Percentiles rank a stretch among this genome's conserved stretches.
These are phyloP conservation scores for Ariolimax columbianus DNA, from an alignment of 2,888 invertebrate species.

Conservation along the genomic window DNA sequence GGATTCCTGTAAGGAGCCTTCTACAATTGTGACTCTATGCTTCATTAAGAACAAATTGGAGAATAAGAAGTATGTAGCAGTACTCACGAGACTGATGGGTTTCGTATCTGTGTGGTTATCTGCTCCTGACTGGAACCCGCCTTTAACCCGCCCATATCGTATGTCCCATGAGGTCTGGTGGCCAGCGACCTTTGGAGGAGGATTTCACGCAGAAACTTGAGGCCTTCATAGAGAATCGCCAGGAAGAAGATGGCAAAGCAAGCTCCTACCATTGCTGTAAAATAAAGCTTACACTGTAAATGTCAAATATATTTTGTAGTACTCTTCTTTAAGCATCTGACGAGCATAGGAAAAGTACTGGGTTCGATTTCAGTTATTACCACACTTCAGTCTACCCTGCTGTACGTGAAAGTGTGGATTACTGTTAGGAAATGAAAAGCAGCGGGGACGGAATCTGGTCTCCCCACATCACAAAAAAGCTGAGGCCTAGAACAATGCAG, in stretches of 20 bases:
- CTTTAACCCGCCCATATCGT: background rate
- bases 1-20: no score
- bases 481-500: no score
- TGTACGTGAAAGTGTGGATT: background rate
- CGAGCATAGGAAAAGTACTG: background rate
- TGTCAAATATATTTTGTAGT: background rate
- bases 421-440: background rate
- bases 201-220: constrained; percentile 88
- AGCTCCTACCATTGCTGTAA: constrained; percentile 86
- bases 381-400: background rate
- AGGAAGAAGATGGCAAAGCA: constrained; percentile 94
- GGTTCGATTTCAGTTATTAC: background rate
- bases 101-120: constrained; percentile 7
- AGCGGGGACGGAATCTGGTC: background rate
- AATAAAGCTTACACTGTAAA: background rate
- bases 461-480: no score
- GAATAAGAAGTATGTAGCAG: background rate
- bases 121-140: constrained; percentile 24
- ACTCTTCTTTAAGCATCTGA: background rate
- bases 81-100: constrained; percentile 15
- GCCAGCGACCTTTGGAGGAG: constrained; percentile 83
- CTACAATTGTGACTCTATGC: no score
- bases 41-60: no score
- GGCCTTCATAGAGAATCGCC: constrained; percentile 95
- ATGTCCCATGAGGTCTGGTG: background rate